phyloP scores from a whole-genome alignment of 1,140 invertebrate genomes.

The Orius insidiosus region DNA sequence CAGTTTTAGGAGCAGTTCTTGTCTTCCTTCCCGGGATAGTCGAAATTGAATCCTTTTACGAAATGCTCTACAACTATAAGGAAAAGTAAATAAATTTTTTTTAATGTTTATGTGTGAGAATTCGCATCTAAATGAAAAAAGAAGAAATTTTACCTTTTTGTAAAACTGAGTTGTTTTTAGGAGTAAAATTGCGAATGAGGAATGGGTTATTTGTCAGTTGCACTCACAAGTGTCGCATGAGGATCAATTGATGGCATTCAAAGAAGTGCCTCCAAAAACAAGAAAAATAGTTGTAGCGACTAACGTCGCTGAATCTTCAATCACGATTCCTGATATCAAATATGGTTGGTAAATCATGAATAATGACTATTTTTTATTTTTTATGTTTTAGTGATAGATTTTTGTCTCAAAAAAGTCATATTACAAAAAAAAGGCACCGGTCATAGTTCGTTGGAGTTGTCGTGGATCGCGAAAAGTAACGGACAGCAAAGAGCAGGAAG shows the following conservation, averaged over 20 bases:
- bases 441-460: constrained; percentile 56
- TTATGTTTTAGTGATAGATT: constrained; percentile 69
- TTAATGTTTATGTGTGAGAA: too few relatives aligned
- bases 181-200: not conserved
- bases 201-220: constrained; percentile 23
- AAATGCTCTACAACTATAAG: not conserved
- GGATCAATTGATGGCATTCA: constrained; percentile 57
- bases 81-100: too few relatives aligned
- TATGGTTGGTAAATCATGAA: constrained; percentile 38
- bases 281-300: constrained; percentile 86
- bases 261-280: constrained; percentile 29
- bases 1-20: constrained; percentile 39
- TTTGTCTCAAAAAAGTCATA: constrained; percentile 77
- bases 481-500: constrained; percentile 80
- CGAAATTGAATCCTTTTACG: constrained; percentile 54
- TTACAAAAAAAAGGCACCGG: constrained; percentile 55
- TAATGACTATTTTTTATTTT: too few relatives aligned
- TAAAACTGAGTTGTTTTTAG: too few relatives aligned
- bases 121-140: too few relatives aligned
- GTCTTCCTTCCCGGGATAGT: constrained; percentile 74
- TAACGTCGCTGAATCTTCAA: constrained; percentile 93
- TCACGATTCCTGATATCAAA: constrained; percentile 82
- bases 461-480: constrained; percentile 79
- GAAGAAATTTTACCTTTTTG: too few relatives aligned
- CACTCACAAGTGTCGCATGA: constrained; percentile 49